These are phyloP conservation scores for Drosophila rellima DNA, from an alignment of 2,888 invertebrate species.

Conservation along the genomic window DNA sequence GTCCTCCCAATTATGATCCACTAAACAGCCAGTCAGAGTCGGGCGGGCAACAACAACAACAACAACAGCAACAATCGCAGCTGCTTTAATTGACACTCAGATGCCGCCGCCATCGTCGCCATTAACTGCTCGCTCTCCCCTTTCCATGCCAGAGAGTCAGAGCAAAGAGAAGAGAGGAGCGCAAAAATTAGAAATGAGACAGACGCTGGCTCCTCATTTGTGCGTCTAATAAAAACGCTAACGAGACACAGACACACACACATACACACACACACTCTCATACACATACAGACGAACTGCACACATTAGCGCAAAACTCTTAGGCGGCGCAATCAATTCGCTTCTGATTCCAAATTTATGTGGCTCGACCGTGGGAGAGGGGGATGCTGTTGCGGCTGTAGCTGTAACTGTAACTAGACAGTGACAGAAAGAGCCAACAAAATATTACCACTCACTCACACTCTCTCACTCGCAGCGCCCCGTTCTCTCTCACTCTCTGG, in stretches of 20 bases:
- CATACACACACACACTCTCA: conserved; percentile 25
- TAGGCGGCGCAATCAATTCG: conserved; percentile 72
- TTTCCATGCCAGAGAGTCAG: neutral
- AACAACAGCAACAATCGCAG: conserved; percentile 35
- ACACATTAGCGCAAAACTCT: conserved; percentile 69
- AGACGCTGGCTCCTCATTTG: conserved; percentile 67
- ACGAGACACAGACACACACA: conserved; percentile 62
- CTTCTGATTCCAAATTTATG: conserved; percentile 57
- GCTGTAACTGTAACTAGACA: conserved; percentile 54
- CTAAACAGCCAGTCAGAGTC: conserved; percentile 59
- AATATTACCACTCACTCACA: conserved; percentile 41
- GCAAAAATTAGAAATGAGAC: conserved; percentile 49
- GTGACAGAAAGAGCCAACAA: conserved; percentile 53
- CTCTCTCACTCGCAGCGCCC: conserved; percentile 17
- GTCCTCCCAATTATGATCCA: conserved; percentile 65
- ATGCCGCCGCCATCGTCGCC: conserved; percentile 71
- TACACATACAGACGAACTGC: conserved; percentile 15
- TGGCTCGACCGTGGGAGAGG: conserved; percentile 13
- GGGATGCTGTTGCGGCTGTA: conserved; percentile 19
- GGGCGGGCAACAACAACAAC: conserved; percentile 12
- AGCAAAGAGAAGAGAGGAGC: conserved; percentile 6
- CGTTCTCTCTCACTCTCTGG: conserved; percentile 27
- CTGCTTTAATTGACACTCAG: conserved; percentile 77
- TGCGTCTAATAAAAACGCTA: conserved; percentile 78
- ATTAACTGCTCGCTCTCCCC: conserved; percentile 36